A percentile compares a stretch with the other conserved stretches of the same genome.
These are phyloP conservation scores for Rhagologus leucostigma DNA, from an alignment of 2,113 vertebrate genomes.

Conservation along the genomic window DNA sequence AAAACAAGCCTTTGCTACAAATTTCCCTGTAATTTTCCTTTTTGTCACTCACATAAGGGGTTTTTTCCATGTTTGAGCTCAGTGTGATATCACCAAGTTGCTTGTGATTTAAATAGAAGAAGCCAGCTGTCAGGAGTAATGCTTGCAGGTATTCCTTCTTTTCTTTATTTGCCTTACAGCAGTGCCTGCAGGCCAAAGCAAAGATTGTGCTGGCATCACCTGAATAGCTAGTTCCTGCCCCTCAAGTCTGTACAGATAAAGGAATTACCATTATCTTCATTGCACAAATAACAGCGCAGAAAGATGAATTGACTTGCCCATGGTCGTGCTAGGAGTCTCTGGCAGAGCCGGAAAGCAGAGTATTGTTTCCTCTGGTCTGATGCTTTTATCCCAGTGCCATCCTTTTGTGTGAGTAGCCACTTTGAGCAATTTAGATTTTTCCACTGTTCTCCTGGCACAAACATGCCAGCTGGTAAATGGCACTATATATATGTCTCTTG, in stretches of 20 bases:
- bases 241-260: conserved; percentile 2
- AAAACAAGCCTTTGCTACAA: not conserved
- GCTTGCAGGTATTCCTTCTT: conserved; percentile 44
- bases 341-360: not conserved
- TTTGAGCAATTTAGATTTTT: not conserved
- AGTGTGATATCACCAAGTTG: not conserved
- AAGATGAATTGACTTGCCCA: not conserved
- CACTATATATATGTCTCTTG: not conserved
- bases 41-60: not conserved
- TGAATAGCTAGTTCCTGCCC: conserved; percentile 1
- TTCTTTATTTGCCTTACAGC: conserved; percentile 51
- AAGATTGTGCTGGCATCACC: conserved; percentile 18
- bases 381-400: not conserved
- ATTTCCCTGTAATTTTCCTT: not conserved
- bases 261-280: conserved; percentile 15
- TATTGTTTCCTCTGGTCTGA: not conserved
- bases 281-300: not conserved
- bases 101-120: conserved; percentile 21
- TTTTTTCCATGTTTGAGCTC: conserved; percentile 6
- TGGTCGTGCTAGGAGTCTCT: not conserved
- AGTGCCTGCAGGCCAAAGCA: conserved; percentile 31
- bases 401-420: not conserved
- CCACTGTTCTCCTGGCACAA: not conserved
- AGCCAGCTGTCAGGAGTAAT: not conserved
- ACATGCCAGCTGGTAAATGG: not conserved